Percentiles rank a stretch among this genome's conserved stretches.
Evolutionary conservation across 2,797 vertebrate species (phyloP).

Genomic region (Clarias fuscus): DNA sequence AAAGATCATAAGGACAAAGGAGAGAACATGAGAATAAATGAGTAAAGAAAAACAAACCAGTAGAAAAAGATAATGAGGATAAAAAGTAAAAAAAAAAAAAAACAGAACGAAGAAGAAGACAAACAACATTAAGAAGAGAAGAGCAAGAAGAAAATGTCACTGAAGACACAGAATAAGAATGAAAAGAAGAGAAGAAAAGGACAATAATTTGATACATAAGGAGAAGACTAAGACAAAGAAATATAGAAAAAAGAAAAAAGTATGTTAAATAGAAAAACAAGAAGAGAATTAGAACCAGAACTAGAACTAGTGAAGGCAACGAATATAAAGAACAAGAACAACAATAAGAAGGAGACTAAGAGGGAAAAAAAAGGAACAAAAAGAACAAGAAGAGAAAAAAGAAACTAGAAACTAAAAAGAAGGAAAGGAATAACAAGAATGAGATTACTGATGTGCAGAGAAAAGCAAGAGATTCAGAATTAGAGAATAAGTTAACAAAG

Average conservation of each 20-base stretch:
- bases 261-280: no score
- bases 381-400: neutral
- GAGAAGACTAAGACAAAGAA: no score
- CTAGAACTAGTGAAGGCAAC: no score
- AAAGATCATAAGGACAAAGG: neutral
- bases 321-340: no score
- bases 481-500: neutral
- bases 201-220: no score
- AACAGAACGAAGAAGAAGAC: neutral
- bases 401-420: neutral
- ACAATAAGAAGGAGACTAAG: neutral
- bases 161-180: no score
- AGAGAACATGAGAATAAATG: neutral
- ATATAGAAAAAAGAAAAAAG: no score
- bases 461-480: neutral
- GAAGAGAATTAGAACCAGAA: no score
- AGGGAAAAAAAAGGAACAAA: neutral
- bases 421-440: neutral
- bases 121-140: no score
- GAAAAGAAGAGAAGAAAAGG: neutral
- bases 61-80: no score
- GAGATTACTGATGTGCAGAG: neutral
- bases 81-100: neutral
- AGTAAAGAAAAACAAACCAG: neutral
- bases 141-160: neutral